Base-by-base conservation (phyloP, 2,888 invertebrate genomes). In the Thera britannica region DNA sequence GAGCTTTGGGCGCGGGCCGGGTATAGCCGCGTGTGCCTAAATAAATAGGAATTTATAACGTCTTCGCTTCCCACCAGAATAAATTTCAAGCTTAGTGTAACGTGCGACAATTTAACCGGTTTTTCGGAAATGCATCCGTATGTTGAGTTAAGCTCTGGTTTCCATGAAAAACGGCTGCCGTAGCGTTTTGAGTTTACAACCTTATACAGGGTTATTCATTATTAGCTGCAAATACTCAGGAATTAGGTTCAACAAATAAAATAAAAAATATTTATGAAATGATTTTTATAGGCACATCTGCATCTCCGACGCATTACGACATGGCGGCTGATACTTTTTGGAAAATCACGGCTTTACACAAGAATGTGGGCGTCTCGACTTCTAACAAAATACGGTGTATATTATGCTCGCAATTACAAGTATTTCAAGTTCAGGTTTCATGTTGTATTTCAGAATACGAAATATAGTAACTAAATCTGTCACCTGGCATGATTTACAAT, bases 31-130 rank as follows among this genome's bases (percentile, higher is more conserved):
- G 81, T 83, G 82, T 78, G 79, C 81, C 83, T 83, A 84, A 87
- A 89, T 83, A 84, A 87, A 89, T 87, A 83, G 79, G 86, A 87
- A 89, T 89, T 88, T 89, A 90, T 87, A 81, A 78, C 81, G 75
- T 76, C 76, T 81, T 80, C 79, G 76, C 78, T 78, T 78, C 77
- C 76, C 68, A 77, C 74, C 76, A 70, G 73, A 77, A 80, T 79
- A 80, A 79, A 81, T 79, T 76, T 73, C 74, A 62, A 59, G 74
- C 68, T 73, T 67, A 63, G 63, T 23, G 38, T 66, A 57, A 66
- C 74, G 72, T 65, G 60, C 38, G 69, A 62, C 62, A 62, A 60
- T 65, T 61, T 61, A 62, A 36, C 57, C n/a, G 66, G 52, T 34
- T 41, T 57, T 63, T 65, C 62, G 62, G 69, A 70, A 70, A 70